Percentiles rank a stretch among this genome's conserved stretches.
These are phyloP conservation scores for Sebastes nivosus DNA, from an alignment of 2,797 vertebrate genomes.

Conservation along the genomic window DNA sequence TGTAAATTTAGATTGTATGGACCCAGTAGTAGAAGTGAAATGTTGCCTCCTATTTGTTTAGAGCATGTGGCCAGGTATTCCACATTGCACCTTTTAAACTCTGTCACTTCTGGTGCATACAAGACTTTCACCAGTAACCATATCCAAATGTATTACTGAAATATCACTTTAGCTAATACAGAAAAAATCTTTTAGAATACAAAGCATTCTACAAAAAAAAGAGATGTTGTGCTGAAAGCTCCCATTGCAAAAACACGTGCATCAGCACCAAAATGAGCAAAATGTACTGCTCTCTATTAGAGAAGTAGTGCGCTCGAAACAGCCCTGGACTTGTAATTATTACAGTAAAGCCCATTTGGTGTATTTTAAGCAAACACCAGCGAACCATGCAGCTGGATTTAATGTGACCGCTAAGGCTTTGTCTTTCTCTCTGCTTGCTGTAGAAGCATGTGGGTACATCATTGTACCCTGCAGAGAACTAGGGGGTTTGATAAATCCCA, in stretches of 20 bases:
- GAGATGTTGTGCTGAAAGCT: background rate
- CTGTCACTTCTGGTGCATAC: background rate
- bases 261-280: background rate
- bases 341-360: background rate
- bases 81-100: background rate
- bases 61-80: no score
- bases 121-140: background rate
- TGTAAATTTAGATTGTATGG: no score
- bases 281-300: background rate
- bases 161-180: background rate
- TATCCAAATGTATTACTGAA: background rate
- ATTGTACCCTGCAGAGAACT: slow-evolving; percentile 8
- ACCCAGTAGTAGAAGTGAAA: no score
- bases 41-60: no score
- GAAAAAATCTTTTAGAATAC: background rate
- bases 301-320: background rate
- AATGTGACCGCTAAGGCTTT: slow-evolving; percentile 10
- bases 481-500: slow-evolving; percentile 31
- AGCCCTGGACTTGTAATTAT: background rate
- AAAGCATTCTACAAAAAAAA: no score
- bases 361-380: slow-evolving; percentile 6
- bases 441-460: slow-evolving; percentile 11
- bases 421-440: slow-evolving; percentile 9
- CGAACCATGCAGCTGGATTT: background rate
- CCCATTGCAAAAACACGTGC: background rate